A percentile compares a stretch with the other conserved stretches of the same genome.
Evolutionary conservation across 1,140 invertebrate genomes (phyloP).

Genomic region (Archivesica marissinica): DNA sequence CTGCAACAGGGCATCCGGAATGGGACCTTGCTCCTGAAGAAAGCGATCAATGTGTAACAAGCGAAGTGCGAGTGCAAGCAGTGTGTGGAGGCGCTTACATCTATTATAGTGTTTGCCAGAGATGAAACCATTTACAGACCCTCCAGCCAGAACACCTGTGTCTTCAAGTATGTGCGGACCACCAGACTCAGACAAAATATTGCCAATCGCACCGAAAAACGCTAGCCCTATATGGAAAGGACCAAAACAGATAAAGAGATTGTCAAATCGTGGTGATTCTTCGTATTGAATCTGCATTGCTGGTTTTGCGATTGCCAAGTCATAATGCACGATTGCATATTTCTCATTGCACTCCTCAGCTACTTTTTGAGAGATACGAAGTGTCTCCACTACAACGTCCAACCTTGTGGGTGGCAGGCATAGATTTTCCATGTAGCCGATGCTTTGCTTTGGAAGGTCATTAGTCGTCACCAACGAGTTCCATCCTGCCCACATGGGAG

Average conservation of each 20-base stretch:
- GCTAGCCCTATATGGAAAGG: constrained; percentile 85
- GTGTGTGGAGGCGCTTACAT: constrained; percentile 84
- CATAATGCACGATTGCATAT: constrained; percentile 76
- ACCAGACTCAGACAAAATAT: constrained; percentile 83
- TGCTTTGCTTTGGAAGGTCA: neutral
- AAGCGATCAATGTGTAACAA: constrained; percentile 82
- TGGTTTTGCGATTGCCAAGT: constrained; percentile 83
- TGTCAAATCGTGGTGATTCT: constrained; percentile 79
- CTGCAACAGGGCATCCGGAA: neutral
- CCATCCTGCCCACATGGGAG: neutral
- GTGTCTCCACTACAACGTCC: neutral
- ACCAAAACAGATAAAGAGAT: constrained; percentile 85
- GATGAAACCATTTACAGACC: constrained; percentile 83
- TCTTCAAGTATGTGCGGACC: constrained; percentile 83
- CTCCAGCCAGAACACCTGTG: constrained; percentile 81
- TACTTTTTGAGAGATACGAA: neutral
- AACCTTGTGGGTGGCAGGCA: neutral
- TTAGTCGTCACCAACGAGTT: neutral
- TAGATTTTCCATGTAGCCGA: neutral
- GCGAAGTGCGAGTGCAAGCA: constrained; percentile 82
- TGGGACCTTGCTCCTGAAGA: neutral
- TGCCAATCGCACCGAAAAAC: constrained; percentile 85
- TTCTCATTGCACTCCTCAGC: neutral
- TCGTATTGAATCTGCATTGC: constrained; percentile 81
- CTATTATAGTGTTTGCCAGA: constrained; percentile 84